Conservation (phyloP, 1,140 invertebrate genomes). For the Pogonomyrmex barbatus region DNA sequence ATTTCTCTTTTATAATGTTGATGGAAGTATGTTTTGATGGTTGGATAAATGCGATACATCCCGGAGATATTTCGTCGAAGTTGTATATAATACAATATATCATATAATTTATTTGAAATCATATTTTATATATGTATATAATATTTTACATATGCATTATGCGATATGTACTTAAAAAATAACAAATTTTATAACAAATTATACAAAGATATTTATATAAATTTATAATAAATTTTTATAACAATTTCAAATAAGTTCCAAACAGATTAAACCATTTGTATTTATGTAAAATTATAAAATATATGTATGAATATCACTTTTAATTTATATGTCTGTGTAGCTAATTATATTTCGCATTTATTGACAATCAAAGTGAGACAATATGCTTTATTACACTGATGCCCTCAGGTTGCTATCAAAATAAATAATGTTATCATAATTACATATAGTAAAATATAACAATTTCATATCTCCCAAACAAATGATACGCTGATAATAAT, state of each 20-base stretch:
- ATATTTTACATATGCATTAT: neutral
- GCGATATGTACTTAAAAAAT: neutral
- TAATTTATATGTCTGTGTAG: neutral
- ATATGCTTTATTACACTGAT: slow-evolving; percentile 32
- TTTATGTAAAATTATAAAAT: neutral
- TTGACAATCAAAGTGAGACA: slow-evolving; percentile 46
- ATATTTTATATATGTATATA: neutral
- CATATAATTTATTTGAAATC: slow-evolving; percentile 7
- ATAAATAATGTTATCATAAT: slow-evolving; percentile 60
- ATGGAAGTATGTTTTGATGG: slow-evolving; percentile 70
- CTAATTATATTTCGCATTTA: slow-evolving; percentile 38
- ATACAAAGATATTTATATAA: too few relatives aligned
- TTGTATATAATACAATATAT: slow-evolving; percentile 2
- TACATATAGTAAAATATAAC: slow-evolving; percentile 36
- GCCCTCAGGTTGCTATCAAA: slow-evolving; percentile 39
- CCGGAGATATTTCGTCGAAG: slow-evolving; percentile 50
- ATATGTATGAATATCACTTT: neutral
- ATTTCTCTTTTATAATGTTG: slow-evolving; percentile 63
- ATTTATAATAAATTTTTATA: too few relatives aligned
- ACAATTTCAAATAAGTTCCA: too few relatives aligned
- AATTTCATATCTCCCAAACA: slow-evolving; percentile 8
- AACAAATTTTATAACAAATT: neutral
- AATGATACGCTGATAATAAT: slow-evolving; percentile 47
- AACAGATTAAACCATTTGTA: too few relatives aligned
- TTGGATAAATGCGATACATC: slow-evolving; percentile 64